These are phyloP conservation scores for Luidia sarsii DNA, from an alignment of 53 echinoderm and acorn worm species.

Conservation along the genomic window DNA sequence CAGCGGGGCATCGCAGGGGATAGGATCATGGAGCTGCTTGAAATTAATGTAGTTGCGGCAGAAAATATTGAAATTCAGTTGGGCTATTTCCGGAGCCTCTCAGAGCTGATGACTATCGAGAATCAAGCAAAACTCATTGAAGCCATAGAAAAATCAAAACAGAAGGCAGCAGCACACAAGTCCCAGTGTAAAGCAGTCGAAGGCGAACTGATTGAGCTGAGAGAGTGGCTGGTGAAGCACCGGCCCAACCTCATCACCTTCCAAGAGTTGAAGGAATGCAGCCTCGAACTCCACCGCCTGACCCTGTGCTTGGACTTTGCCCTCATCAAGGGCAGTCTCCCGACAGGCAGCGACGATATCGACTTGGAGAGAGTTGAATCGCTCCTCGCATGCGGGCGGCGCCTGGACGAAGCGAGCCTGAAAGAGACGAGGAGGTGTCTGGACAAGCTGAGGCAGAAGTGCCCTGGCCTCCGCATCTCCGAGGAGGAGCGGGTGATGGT, in stretches of 20 bases:
- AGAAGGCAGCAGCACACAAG: not conserved
- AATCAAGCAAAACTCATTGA: constrained; percentile 33
- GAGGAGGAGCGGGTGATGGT: too few relatives aligned
- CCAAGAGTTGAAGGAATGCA: constrained; percentile 62
- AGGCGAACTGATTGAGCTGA: constrained; percentile 9
- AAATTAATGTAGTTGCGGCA: not conserved
- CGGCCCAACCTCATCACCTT: constrained; percentile 34
- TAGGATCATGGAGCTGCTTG: not conserved
- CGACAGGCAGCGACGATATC: not conserved
- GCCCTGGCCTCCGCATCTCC: constrained; percentile 43
- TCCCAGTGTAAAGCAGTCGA: not conserved
- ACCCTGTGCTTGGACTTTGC: constrained; percentile 10
- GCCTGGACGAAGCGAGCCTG: constrained; percentile 1
- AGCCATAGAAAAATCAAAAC: not conserved
- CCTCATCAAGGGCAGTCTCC: constrained; percentile 1
- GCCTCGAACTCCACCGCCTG: constrained; percentile 57
- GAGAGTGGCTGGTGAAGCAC: constrained; percentile 50
- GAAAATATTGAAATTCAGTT: too few relatives aligned
- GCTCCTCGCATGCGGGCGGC: constrained; percentile 23
- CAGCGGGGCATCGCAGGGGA: too few relatives aligned
- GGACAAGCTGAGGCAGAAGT: not conserved
- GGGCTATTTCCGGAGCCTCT: not conserved
- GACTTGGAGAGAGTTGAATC: constrained; percentile 8
- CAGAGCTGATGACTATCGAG: constrained; percentile 7
- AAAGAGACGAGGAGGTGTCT: constrained; percentile 2